Conservation (phyloP, 2,888 invertebrate genomes). For the Eupithecia tripunctaria region DNA sequence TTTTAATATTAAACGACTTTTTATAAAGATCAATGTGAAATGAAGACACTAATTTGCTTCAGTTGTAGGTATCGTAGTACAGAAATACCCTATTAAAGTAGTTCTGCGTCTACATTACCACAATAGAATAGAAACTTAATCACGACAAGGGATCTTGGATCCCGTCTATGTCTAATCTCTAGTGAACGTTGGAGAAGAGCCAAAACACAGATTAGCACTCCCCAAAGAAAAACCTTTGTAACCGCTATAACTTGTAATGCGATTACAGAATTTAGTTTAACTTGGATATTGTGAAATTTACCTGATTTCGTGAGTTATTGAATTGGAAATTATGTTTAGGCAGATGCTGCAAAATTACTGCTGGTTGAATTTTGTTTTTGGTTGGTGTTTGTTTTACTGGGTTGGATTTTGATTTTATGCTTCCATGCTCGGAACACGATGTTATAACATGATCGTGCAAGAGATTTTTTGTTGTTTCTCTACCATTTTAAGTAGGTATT, state of each 20-base stretch:
- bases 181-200: slow-evolving; percentile 64
- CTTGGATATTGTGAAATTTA: slow-evolving; percentile 9
- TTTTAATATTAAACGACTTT: too few species aligned
- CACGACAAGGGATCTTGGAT: slow-evolving; percentile 49
- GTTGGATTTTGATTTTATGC: not conserved
- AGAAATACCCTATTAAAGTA: slow-evolving; percentile 6
- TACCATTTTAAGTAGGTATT: not conserved
- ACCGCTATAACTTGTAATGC: slow-evolving; percentile 50
- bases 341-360: not conserved
- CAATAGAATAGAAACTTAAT: slow-evolving; percentile 50
- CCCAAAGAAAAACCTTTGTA: slow-evolving; percentile 64
- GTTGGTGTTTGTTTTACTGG: not conserved
- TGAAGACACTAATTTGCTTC: not conserved
- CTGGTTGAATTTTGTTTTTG: too few species aligned
- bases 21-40: not conserved
- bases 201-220: slow-evolving; percentile 72
- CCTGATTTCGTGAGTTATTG: slow-evolving; percentile 2
- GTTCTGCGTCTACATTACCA: slow-evolving; percentile 33
- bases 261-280: slow-evolving; percentile 41
- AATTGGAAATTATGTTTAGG: slow-evolving; percentile 1
- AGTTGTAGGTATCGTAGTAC: not conserved
- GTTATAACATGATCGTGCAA: not conserved
- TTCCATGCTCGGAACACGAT: not conserved
- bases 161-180: slow-evolving; percentile 64
- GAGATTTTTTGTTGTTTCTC: not conserved